A percentile compares a stretch with the other conserved stretches of the same genome.
Evolutionary conservation across 2,113 vertebrate species (phyloP).

Genomic region (Erinaceus europaeus): DNA sequence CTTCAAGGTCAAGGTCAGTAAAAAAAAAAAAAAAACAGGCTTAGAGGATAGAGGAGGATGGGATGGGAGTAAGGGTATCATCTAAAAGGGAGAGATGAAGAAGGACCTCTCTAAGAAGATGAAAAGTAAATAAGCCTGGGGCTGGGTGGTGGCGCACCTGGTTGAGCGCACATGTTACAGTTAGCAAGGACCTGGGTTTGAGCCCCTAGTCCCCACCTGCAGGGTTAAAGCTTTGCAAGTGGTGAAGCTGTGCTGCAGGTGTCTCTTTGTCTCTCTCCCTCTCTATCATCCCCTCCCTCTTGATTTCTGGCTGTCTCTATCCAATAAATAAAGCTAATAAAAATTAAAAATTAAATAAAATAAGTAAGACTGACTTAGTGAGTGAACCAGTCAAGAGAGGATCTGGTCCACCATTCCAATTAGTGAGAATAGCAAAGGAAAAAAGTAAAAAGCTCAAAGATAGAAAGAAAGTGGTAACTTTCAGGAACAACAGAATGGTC

Average conservation of each 20-base stretch:
- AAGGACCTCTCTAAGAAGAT: neutral
- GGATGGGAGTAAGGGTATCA: neutral
- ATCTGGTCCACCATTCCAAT: no score
- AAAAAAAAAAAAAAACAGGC: neutral
- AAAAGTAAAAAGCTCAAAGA: neutral
- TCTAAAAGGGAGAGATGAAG: neutral
- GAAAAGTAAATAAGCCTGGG: neutral
- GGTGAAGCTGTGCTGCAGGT: no score
- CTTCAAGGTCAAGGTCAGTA: neutral
- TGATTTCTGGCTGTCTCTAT: no score
- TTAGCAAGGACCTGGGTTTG: no score
- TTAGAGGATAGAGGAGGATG: neutral
- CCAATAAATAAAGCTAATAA: no score
- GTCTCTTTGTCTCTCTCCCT: no score
- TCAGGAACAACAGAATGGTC: neutral
- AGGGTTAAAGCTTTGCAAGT: no score
- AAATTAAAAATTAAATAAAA: neutral
- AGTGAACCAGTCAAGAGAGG: neutral
- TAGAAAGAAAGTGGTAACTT: neutral
- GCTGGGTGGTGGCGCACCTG: no score
- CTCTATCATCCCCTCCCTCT: no score
- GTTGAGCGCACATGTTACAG: no score
- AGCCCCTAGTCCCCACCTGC: no score
- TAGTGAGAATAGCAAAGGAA: neutral
- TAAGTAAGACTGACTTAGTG: neutral